These are phyloP conservation scores for Sebastes taczanowskii DNA, from an alignment of 2,797 vertebrate species.

Conservation along the genomic window DNA sequence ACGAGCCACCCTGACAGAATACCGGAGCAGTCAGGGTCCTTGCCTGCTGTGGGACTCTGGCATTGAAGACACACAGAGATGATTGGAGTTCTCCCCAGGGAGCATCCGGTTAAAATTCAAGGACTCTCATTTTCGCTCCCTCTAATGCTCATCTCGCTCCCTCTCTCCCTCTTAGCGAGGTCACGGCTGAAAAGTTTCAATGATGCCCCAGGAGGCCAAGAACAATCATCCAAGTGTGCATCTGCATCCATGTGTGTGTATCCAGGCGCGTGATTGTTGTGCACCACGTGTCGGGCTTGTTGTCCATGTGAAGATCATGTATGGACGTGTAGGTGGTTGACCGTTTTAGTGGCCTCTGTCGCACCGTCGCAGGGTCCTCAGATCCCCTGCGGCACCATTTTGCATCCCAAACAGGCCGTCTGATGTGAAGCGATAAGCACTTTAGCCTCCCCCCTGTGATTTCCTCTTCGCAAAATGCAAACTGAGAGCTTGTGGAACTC, in stretches of 20 bases:
- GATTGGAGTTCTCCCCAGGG: constrained; percentile 60
- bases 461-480: constrained; percentile 12
- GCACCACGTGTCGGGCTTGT: neutral
- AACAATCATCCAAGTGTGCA: constrained; percentile 61
- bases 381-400: constrained; percentile 2
- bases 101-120: constrained; percentile 71
- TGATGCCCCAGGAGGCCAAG: constrained; percentile 57
- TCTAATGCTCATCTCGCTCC: constrained; percentile 47
- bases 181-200: constrained; percentile 70
- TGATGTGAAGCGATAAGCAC: constrained; percentile 7
- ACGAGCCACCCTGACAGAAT: constrained; percentile 30
- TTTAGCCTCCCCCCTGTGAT: constrained; percentile 4
- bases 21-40: constrained; percentile 38
- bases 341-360: constrained; percentile 2
- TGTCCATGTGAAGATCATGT: constrained; percentile 8
- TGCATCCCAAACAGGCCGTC: neutral
- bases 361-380: neutral
- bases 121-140: constrained; percentile 55
- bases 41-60: constrained; percentile 39
- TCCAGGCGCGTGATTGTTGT: constrained; percentile 53
- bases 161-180: constrained; percentile 59
- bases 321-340: constrained; percentile 20
- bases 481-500: constrained; percentile 4
- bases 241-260: constrained; percentile 53
- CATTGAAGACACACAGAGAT: constrained; percentile 55